Base-by-base conservation (phyloP, 2,113 vertebrate genomes). In the Sceloporus tristichus region DNA sequence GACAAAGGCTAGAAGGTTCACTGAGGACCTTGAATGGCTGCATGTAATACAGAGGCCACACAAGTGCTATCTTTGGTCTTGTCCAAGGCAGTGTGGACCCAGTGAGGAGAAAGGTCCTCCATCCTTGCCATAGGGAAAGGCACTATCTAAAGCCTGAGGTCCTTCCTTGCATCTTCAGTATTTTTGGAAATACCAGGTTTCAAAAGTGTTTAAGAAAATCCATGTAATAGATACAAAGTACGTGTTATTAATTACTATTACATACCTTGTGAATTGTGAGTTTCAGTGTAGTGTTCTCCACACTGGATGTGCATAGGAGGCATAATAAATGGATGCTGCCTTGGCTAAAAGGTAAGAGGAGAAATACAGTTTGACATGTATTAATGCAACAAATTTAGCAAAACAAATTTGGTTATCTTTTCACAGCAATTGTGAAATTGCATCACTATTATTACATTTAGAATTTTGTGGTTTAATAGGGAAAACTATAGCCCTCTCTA, bases 211-310 rank as follows among this genome's bases (percentile, higher is more conserved):
- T 48, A 73, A 21, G 59, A 42, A 73, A 59, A 40, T 40, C 13
- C 13, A 40, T 10, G n/a, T 10, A 8, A 27, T 42, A 74, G 29
- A 74, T 59, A 27, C 38, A 27, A 71, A 29, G 21, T 29, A 53
- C 4, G 18, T 6, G 18, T 6, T 73, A 34, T n/a, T 73, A 59
- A 34, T 25, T 25, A 40, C 25, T 48, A 71, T 59, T 23, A 54
- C 76, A 89, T 97, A 98, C 98, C 98, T 98, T 99, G 98, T n/a
- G 98, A 99, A 90, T 98, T 98, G 94, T 98, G 98, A 5, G 98
- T 98, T 96, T 99, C 98, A 88, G 98, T 98, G 92, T 98, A 99
- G 94, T 98, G 98, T 82, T 99, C 99, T 48, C 97, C 96, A 85
- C 98, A 98, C 94, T 98, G 98, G 88, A 98, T 95, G 54, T 98